Base-by-base conservation (phyloP, 2,888 invertebrate species). In the Slavum lentiscoides region DNA sequence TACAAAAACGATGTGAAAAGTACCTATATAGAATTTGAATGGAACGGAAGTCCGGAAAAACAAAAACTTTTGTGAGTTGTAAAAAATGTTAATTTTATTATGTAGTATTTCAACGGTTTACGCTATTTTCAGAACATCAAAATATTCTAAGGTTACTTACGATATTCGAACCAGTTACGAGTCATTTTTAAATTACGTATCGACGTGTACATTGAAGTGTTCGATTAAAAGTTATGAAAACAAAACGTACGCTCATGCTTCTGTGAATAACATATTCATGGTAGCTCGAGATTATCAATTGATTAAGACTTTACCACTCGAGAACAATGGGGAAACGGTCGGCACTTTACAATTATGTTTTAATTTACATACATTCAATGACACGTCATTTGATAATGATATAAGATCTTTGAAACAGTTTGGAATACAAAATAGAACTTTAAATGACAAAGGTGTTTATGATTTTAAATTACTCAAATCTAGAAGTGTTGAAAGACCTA, bases 381-480 rank as follows among this genome's bases (percentile, higher is more conserved):
- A 80, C 19, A 72, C 80, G 13, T 64, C 70, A 23, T 72, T 70
- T 80, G 80, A 80, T 7, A 58, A 80, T 58, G 70, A 80, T n/a
- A 72, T 80, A 11, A 64, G 72, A 15, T 66, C 15, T 30, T 64
- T 80, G 30, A 39, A 21, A 72, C 49, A 64, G 66, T 72, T 72
- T 80, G 64, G 80, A 23, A 70, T 80, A 64, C 19, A 55, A 43
- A 58, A 58, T 70, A 19, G 62, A 64, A 13, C 72, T 43, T 62
- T 43, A 70, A 30, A 80, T 55, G 13, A 70, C 55, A 43, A 64
- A n/a, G 55, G 53, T 4, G 39, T 55, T 39, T 55, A 70, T 53
- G 2, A 72, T 11, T 58, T 23, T 21, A 62, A 70, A 62, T 39
- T 55, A 39, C 21, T 55, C 8, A 62, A 70, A 55, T 15, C 62